These are phyloP conservation scores for Nixonia krombeini DNA, from an alignment of 1,140 invertebrate genomes.

Conservation along the genomic window DNA sequence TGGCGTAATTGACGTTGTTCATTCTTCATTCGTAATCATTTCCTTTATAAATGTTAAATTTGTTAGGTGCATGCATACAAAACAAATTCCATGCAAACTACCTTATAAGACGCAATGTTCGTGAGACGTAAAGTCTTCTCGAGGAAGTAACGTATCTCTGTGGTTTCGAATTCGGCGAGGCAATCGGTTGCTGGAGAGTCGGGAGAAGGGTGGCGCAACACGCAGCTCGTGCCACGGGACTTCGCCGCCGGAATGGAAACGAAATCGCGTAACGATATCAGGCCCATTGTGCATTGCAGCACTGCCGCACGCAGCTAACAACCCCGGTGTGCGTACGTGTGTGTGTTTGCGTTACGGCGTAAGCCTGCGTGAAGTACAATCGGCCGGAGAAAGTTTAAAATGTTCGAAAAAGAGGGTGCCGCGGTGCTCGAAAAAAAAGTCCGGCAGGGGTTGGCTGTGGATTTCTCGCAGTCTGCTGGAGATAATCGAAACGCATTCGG, in stretches of 20 bases:
- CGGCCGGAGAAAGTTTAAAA: slow-evolving; percentile 65
- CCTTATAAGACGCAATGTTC: too few species aligned
- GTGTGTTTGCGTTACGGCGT: slow-evolving; percentile 37
- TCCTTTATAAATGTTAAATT: too few species aligned
- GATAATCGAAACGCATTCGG: slow-evolving; percentile 23
- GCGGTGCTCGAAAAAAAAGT: slow-evolving; percentile 38
- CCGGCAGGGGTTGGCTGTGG: slow-evolving; percentile 40
- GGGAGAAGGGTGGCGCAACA: slow-evolving; percentile 43
- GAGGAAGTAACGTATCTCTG: slow-evolving; percentile 45
- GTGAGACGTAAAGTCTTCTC: not conserved
- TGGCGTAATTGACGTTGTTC: too few species aligned
- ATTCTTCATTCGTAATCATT: too few species aligned
- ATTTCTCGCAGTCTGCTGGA: not conserved
- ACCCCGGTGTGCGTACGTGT: slow-evolving; percentile 37
- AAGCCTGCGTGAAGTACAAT: slow-evolving; percentile 52
- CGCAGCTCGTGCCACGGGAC: slow-evolving; percentile 44
- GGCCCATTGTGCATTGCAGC: slow-evolving; percentile 36
- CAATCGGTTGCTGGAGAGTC: slow-evolving; percentile 24
- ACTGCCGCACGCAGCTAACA: slow-evolving; percentile 31
- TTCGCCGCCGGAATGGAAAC: slow-evolving; percentile 55
- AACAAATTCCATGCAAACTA: too few species aligned
- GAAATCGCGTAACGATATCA: slow-evolving; percentile 61
- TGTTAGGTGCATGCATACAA: too few species aligned
- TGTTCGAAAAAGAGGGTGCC: slow-evolving; percentile 62
- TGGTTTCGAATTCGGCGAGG: slow-evolving; percentile 39